Conservation (phyloP, 2,113 vertebrate genomes). For the Psettodes erumei region DNA sequence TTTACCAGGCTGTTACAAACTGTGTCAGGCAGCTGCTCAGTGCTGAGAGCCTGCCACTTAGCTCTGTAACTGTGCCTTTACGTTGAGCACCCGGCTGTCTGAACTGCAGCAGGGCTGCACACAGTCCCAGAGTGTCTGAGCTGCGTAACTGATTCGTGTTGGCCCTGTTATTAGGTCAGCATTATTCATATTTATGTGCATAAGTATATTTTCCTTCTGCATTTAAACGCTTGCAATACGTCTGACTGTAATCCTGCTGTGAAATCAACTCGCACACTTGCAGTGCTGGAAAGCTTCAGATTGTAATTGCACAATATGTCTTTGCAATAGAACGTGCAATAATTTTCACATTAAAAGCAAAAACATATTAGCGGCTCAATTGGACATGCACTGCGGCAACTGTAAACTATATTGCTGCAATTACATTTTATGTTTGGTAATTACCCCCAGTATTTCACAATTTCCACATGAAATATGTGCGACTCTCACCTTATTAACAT, state of each 20-base stretch:
- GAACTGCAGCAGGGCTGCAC: conserved; percentile 7
- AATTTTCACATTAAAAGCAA: conserved; percentile 73
- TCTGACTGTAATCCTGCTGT: conserved; percentile 44
- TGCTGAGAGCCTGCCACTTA: conserved; percentile 1
- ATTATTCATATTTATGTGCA: conserved; percentile 59
- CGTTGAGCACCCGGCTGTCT: background rate
- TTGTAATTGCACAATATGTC: conserved; percentile 73
- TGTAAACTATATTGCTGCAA: conserved; percentile 76
- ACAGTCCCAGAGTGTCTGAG: no score
- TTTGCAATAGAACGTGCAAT: conserved; percentile 65
- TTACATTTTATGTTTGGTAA: conserved; percentile 74
- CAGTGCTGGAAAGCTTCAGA: conserved; percentile 34
- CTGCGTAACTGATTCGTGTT: conserved; percentile 48
- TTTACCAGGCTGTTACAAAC: conserved; percentile 44
- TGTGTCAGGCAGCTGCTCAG: background rate
- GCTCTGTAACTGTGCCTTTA: background rate
- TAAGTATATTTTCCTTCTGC: conserved; percentile 14
- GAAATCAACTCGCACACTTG: conserved; percentile 43
- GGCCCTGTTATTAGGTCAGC: conserved; percentile 19
- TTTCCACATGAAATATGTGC: conserved; percentile 67
- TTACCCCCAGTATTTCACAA: conserved; percentile 63
- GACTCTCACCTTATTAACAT: conserved; percentile 64
- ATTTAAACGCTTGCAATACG: conserved; percentile 38
- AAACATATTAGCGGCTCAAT: conserved; percentile 75
- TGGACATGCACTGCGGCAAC: conserved; percentile 66